Base-by-base conservation (phyloP, 2,113 vertebrate genomes). In the Sardina pilchardus region DNA sequence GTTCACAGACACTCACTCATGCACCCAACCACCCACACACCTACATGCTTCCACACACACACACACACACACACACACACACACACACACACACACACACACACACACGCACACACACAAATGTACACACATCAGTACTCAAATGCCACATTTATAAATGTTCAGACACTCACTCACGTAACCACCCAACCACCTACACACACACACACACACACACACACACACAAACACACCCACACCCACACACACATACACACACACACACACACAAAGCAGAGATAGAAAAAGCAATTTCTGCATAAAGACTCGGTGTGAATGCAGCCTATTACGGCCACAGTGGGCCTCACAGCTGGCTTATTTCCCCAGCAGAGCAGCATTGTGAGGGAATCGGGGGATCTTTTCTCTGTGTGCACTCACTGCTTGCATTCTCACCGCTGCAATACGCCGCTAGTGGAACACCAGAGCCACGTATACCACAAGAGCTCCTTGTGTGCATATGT, bases 41-140 rank as follows among this genome's bases (percentile, higher is more conserved):
- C 8, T 3, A 50, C 48, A 14, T n/a, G n/a, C n/a, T n/a, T n/a
- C n/a, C 48, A 50, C 12, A 53, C 50, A 53, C 17, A 53, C 59
- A 81, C 85, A 86, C 42, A 85, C 84, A 59, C 39, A 43, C 19
- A 34, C 4, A 14, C 83, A 59, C 36, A 80, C n/a, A 78, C 14
- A 78, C 45, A 39, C 47, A 50, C 12, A 50, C 16, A 50, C 16
- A 16, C 48, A 50, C 14, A 50, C 0, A 17, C 14, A 50, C 19
- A 56, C 53, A 56, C 5, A 56, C 19, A 56, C 21, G 24, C 4
- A 24, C 6, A 21, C 21, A 24, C 53, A 59, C 53, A 59, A 19
- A 59, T 24, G 21, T 21, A 59, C 6, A 24, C 53, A 21, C 53
- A 56, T 47, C 45, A 9, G 12, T 47, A 47, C 45, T 12, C 12